Evolutionary conservation across 2,113 vertebrate species (phyloP), one percentile per base, ranked within the genome.

Genomic region (Proteles cristata): DNA sequence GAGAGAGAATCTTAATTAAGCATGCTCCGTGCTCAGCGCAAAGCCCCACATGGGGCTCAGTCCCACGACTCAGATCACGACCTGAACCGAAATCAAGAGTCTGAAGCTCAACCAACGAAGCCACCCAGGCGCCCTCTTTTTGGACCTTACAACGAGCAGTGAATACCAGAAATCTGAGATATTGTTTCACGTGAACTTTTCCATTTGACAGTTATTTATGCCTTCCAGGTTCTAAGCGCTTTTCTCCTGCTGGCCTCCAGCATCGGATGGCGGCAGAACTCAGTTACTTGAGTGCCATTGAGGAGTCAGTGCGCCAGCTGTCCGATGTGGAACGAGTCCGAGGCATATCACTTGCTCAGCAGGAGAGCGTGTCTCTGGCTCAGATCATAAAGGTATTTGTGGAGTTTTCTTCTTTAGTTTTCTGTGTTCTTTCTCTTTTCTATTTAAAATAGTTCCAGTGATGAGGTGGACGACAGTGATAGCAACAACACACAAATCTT

Each of bases 301-400:
- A 99, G 97, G 99, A 99, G 98, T 99, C 99, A 0, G 98, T 99
- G 45, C 98, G 99, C 25, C 99, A 99, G 73, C 98, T 99, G 16
- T 98, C 99, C 0, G 99, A 99, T 0, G 94, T 99, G 45, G 99
- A 99, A 97, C 98, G 99, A 16, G 98, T 99, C 1, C 98, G 99
- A 92, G 99, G 99, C 16, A 99, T 99, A 50, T 99, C 99, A 2
- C 98, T 99, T 55, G 99, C 99, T 77, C 99, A 99, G 95, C 99
- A 99, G 97, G 99, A 99, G 98, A 99, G 98, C 0, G 99, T 99
- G 11, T 99, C 99, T 39, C 98, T 99, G 95, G 99, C 99, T 96
- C 99, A 99, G 97, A 99, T 99, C 97, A 99, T 99, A 33, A 99
- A 99, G 99, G 99, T 99, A 98, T 91, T 26, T 50, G 43, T 83